Percentiles rank a stretch among this genome's conserved stretches.
phyloP scores from a whole-genome alignment of 2,113 vertebrate genomes.

The Scatophagus argus region DNA sequence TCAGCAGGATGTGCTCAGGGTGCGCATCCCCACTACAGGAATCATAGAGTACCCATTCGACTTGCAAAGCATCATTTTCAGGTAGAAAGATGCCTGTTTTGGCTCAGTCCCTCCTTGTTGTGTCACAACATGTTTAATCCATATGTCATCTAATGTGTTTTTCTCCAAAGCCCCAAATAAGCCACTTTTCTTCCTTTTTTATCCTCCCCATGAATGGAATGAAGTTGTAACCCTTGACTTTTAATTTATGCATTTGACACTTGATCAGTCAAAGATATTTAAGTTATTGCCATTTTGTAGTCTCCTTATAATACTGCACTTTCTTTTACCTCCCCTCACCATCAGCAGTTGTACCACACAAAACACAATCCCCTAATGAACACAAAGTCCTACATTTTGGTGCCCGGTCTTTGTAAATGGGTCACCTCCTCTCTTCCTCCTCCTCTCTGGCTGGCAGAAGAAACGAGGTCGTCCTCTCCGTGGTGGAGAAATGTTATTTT shows the following conservation, averaged over 20 bases:
- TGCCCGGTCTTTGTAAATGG: slow-evolving; percentile 77
- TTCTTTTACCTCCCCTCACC: slow-evolving; percentile 36
- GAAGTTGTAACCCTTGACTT: slow-evolving; percentile 7
- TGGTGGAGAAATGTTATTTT: slow-evolving; percentile 85
- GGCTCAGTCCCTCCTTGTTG: slow-evolving; percentile 34
- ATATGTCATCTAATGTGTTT: slow-evolving; percentile 40
- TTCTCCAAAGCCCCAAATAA: slow-evolving; percentile 15
- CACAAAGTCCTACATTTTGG: slow-evolving; percentile 77
- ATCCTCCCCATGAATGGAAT: slow-evolving; percentile 15
- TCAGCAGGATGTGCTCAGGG: slow-evolving; percentile 98
- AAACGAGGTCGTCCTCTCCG: slow-evolving; percentile 84
- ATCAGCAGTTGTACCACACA: slow-evolving; percentile 33
- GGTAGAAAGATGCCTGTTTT: slow-evolving; percentile 83
- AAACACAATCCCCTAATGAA: slow-evolving; percentile 48
- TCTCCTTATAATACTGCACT: neutral
- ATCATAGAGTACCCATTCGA: slow-evolving; percentile 99
- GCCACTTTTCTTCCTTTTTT: slow-evolving; percentile 1
- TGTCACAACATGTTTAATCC: slow-evolving; percentile 48
- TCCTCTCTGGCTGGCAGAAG: slow-evolving; percentile 77
- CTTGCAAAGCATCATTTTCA: slow-evolving; percentile 99
- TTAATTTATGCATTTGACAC: neutral
- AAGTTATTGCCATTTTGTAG: slow-evolving; percentile 10
- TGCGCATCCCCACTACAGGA: slow-evolving; percentile 97
- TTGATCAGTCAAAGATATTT: slow-evolving; percentile 4
- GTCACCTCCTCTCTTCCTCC: slow-evolving; percentile 75